A percentile compares a stretch with the other conserved stretches of the same genome.
Conservation (phyloP, 2,797 vertebrate species). For the Myotis myotis region DNA sequence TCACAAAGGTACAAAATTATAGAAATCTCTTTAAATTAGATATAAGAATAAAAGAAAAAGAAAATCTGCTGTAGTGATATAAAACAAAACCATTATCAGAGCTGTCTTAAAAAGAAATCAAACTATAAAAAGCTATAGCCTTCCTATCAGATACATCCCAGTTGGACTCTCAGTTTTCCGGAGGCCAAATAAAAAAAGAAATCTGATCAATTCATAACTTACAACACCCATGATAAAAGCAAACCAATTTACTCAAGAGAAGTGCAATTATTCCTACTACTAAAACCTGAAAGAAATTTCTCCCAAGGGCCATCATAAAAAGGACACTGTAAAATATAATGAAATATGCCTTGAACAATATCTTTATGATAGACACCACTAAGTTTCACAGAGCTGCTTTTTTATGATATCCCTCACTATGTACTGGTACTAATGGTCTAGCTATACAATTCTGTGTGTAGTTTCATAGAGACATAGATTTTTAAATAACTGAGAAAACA, state of each 20-base stretch:
- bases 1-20: not conserved
- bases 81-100: slow-evolving; percentile 30
- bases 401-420: not conserved
- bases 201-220: slow-evolving; percentile 70
- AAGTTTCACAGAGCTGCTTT: not conserved
- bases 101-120: slow-evolving; percentile 43
- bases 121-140: not conserved
- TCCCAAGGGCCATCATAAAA: slow-evolving; percentile 54
- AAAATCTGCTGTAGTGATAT: not conserved
- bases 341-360: slow-evolving; percentile 54
- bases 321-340: slow-evolving; percentile 53
- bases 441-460: not conserved
- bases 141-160: slow-evolving; percentile 49
- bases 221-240: slow-evolving; percentile 60
- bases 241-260: slow-evolving; percentile 69
- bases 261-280: slow-evolving; percentile 65
- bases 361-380: slow-evolving; percentile 19
- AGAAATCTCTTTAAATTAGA: not conserved
- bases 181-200: slow-evolving; percentile 59
- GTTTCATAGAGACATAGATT: not conserved
- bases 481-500: not conserved
- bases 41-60: not conserved
- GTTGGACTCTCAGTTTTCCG: slow-evolving; percentile 52
- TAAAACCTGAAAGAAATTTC: slow-evolving; percentile 59
- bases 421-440: not conserved